Base-by-base conservation (phyloP, 2,113 vertebrate genomes). In the Leptodactylus fuscus region DNA sequence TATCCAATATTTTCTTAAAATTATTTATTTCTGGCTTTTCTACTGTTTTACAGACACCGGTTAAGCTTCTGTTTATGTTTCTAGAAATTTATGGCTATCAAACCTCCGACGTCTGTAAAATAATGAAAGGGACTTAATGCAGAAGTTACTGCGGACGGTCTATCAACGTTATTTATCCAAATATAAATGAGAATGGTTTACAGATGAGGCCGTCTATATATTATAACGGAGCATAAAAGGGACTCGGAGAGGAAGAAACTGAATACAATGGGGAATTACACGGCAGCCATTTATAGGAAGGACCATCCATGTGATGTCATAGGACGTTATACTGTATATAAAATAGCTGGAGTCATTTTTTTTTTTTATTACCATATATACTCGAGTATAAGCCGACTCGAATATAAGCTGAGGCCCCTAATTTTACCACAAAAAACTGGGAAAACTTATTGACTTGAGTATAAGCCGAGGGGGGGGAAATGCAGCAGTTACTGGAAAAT, bases 21-120 rank as follows among this genome's bases (percentile, higher is more conserved):
- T 65, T 46, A 60, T 60, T 79, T 81, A 44, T 62, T 27, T 62
- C 3, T 7, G 55, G 55, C 41, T 81, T 81, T 62, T 62, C n/a
- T 18, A n/a, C 78, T 81, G 34, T 62, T 77, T 34, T 34, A 36
- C 13, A 20, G 32, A 55, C 34, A 29, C 49, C 34, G 4, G 5
- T 58, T 55, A 77, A 36, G 32, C 75, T 20, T 12, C 4, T 27
- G 2, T 55, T 55, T 78, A 78, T 38, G 24, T 78, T 78, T n/a
- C 32, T 55, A 34, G 6, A 38, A 78, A 55, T 55, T 24, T 27
- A n/a, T 38, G 20, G 1, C 18, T 24, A 32, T 20, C 16, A 18
- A 77, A 77, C 16, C 48, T 48, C 16, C 29, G 20, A 15, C 41
- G 46, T 4, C 44, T 29, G 24, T 29, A 49, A 2, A 29, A 75